Evolutionary conservation across 2,888 invertebrate species (phyloP).

Genomic region (Ptilodon capucinus): DNA sequence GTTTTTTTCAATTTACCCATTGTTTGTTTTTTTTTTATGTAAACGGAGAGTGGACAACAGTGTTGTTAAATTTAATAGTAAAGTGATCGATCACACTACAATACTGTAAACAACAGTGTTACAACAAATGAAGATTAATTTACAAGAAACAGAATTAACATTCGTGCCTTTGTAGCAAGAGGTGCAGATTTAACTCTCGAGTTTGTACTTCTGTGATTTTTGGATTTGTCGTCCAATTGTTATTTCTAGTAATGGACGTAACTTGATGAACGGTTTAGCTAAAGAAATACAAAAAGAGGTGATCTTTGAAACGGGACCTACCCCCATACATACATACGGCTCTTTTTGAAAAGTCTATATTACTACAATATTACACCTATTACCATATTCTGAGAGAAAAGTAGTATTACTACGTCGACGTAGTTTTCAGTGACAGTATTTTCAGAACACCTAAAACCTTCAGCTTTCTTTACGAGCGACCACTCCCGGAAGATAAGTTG

Average conservation of each 20-base stretch:
- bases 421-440: not conserved
- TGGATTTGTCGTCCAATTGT: no score
- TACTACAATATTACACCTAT: not conserved
- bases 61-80: not conserved
- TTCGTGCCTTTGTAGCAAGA: no score
- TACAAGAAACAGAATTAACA: no score
- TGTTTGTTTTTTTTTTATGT: constrained; percentile 29
- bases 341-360: not conserved
- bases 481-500: constrained; percentile 1
- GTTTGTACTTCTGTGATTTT: no score
- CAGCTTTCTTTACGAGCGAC: constrained; percentile 2
- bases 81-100: no score
- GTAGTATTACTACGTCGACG: not conserved
- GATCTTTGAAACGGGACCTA: no score
- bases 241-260: no score
- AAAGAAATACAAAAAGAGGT: no score
- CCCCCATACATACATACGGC: not conserved
- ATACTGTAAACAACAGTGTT: no score
- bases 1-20: constrained; percentile 50
- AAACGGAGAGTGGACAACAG: constrained; percentile 4
- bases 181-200: no score
- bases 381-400: not conserved
- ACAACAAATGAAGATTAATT: no score
- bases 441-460: constrained; percentile 1
- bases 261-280: no score